Evolutionary conservation across 2,113 vertebrate species (phyloP).

Genomic region (Xiphophorus maculatus): DNA sequence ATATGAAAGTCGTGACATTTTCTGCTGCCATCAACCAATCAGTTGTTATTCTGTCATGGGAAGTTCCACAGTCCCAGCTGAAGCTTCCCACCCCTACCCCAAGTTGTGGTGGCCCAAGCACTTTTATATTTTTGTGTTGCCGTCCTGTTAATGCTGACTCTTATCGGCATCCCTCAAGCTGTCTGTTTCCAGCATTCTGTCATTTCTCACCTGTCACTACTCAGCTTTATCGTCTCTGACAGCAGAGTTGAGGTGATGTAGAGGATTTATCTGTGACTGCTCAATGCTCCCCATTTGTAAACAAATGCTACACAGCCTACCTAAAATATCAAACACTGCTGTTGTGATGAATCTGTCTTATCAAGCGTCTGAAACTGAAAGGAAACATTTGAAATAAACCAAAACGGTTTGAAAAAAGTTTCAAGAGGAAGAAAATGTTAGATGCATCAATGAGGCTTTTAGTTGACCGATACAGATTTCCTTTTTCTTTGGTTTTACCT

Average conservation of each 20-base stretch:
- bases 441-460: no score
- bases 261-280: conserved; percentile 28
- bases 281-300: conserved; percentile 11
- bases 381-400: neutral
- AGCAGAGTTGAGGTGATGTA: conserved; percentile 17
- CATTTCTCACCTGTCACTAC: conserved; percentile 67
- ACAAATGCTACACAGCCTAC: neutral
- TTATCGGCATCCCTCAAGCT: conserved; percentile 40
- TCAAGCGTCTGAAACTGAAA: neutral
- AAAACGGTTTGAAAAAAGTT: no score
- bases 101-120: conserved; percentile 12
- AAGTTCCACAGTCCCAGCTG: conserved; percentile 46
- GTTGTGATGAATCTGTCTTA: neutral
- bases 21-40: conserved; percentile 67
- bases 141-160: conserved; percentile 21
- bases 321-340: neutral
- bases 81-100: conserved; percentile 32
- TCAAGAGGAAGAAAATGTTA: no score
- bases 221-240: conserved; percentile 55
- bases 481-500: no score
- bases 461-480: no score
- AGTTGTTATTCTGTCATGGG: conserved; percentile 54
- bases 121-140: conserved; percentile 13
- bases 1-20: conserved; percentile 67
- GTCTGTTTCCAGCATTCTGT: conserved; percentile 52